Conservation (phyloP, 2,888 invertebrate genomes). For the Seira sanloemensis region DNA sequence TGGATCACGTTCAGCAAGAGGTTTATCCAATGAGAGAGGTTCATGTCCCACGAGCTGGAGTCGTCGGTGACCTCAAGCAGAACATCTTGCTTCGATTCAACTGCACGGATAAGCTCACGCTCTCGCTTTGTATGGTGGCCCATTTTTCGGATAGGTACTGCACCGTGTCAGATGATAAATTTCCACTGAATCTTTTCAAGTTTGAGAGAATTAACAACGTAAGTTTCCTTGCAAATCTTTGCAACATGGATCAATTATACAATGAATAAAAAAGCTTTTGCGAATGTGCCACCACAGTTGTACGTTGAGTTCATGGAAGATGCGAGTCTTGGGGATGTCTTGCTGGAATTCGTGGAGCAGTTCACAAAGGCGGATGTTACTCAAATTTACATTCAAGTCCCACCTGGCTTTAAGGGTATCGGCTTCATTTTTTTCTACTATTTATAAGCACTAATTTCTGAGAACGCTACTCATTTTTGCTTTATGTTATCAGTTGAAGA, state of each 20-base stretch:
- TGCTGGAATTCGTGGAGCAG: constrained; percentile 54
- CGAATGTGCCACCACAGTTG: constrained; percentile 29
- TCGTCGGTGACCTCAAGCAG: constrained; percentile 32
- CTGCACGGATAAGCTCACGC: background rate
- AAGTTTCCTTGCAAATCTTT: constrained; percentile 23
- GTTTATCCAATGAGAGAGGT: constrained; percentile 8
- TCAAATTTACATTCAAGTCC: constrained; percentile 48
- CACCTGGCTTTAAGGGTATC: constrained; percentile 20
- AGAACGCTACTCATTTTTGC: too few species aligned
- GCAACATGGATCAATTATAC: background rate
- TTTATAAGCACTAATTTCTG: too few species aligned
- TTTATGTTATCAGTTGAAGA: too few species aligned
- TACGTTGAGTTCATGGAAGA: constrained; percentile 46
- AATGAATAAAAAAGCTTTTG: background rate
- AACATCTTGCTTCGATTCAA: background rate
- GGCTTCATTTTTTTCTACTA: too few species aligned
- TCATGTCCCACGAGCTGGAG: constrained; percentile 15
- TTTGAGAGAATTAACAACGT: constrained; percentile 61
- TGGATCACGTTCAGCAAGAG: constrained; percentile 27
- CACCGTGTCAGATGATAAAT: constrained; percentile 25
- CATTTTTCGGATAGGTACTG: constrained; percentile 17
- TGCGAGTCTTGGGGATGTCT: constrained; percentile 3
- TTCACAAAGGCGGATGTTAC: constrained; percentile 51
- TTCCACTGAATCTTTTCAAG: constrained; percentile 32
- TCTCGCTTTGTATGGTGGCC: constrained; percentile 33